phyloP scores from a whole-genome alignment of 2,797 vertebrate genomes.

The Holocentrus rufus region DNA sequence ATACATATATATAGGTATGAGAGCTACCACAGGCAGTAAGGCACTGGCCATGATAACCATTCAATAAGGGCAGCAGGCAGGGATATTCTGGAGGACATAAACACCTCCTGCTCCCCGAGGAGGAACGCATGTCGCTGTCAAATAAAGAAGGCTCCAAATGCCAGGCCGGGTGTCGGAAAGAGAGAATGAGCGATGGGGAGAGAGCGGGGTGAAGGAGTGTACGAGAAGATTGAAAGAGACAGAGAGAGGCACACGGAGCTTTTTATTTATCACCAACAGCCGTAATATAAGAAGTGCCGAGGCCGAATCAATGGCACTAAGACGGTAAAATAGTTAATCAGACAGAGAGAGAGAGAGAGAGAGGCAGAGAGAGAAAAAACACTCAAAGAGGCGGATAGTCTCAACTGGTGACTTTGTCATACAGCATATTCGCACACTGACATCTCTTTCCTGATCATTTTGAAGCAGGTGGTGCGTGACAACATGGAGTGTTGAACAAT shows the following conservation, averaged over 20 bases:
- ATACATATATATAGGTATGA: not conserved
- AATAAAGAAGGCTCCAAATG: slow-evolving; percentile 66
- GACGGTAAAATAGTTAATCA: slow-evolving; percentile 24
- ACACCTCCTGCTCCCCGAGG: slow-evolving; percentile 58
- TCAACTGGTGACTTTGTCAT: slow-evolving; percentile 21
- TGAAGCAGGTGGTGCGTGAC: too few species aligned
- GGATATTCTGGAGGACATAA: slow-evolving; percentile 69
- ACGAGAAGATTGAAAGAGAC: slow-evolving; percentile 19
- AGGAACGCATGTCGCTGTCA: slow-evolving; percentile 61
- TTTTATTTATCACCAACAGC: not conserved
- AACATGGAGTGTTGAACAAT: too few species aligned
- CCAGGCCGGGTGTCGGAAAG: slow-evolving; percentile 33
- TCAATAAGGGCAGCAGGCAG: slow-evolving; percentile 37
- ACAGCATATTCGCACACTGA: slow-evolving; percentile 22
- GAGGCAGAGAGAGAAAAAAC: not conserved
- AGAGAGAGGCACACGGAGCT: not conserved
- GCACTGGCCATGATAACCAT: slow-evolving; percentile 9
- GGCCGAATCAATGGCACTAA: slow-evolving; percentile 32
- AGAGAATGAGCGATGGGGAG: slow-evolving; percentile 31
- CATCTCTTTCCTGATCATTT: not conserved
- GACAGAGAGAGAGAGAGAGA: not conserved
- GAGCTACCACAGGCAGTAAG: slow-evolving; percentile 9
- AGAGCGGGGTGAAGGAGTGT: slow-evolving; percentile 7
- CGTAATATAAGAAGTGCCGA: not conserved
- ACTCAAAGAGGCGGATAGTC: not conserved